A percentile compares a stretch with the other conserved stretches of the same genome.
phyloP scores from a whole-genome alignment of 2,113 vertebrate genomes.

The Odocoileus virginianus region DNA sequence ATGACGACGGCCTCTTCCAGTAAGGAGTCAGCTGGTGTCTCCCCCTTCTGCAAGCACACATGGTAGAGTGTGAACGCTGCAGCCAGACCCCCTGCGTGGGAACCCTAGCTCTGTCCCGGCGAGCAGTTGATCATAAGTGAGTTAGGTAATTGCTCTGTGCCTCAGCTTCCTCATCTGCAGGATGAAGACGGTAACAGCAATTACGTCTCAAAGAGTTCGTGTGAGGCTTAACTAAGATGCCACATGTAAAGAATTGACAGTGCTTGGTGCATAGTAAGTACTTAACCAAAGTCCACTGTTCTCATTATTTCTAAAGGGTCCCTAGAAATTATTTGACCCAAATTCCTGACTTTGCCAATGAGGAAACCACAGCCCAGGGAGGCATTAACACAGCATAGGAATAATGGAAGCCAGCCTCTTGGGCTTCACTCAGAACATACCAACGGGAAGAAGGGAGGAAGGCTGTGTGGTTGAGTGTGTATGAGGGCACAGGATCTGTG shows the following conservation, averaged over 20 bases:
- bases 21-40: neutral
- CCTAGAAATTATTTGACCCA: neutral
- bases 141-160: neutral
- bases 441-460: neutral
- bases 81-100: accelerated
- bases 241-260: neutral
- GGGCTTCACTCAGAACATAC: too few species aligned
- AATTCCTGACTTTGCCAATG: neutral
- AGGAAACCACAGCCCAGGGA: neutral
- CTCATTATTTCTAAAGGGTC: neutral
- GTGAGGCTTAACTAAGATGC: neutral
- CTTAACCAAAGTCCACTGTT: neutral
- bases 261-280: neutral
- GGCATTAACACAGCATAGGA: neutral
- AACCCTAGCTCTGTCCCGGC: neutral
- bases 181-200: neutral
- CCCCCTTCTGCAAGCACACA: neutral
- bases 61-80: neutral
- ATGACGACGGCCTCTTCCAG: neutral
- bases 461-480: neutral
- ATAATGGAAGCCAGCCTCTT: neutral
- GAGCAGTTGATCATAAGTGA: neutral
- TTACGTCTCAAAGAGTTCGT: neutral
- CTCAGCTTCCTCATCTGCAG: neutral
- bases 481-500: neutral